These are phyloP conservation scores for Drosophila hydei DNA, from an alignment of 1,140 invertebrate species.

Conservation along the genomic window DNA sequence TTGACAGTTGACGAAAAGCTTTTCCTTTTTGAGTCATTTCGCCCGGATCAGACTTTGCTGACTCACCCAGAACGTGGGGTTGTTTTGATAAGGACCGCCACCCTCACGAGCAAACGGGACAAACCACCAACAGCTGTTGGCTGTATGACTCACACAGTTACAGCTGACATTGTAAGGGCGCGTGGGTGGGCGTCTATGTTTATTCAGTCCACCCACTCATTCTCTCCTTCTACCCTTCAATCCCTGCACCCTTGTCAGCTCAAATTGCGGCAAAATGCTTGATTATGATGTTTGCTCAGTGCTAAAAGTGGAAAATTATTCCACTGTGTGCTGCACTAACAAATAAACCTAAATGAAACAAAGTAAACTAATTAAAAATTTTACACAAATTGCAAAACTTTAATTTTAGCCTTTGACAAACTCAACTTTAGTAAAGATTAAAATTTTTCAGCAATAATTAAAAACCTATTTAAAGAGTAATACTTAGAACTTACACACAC, in stretches of 20 bases:
- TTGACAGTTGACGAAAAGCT: conserved; percentile 58
- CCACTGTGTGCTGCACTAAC: conserved; percentile 33
- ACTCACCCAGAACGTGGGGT: conserved; percentile 53
- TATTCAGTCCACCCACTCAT: conserved; percentile 12
- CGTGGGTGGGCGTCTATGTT: conserved; percentile 29
- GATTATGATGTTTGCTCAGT: conserved; percentile 77
- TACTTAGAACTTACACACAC: background rate
- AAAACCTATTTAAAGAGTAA: background rate
- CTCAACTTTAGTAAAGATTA: too few relatives aligned
- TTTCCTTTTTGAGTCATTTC: conserved; percentile 70
- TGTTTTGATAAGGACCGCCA: conserved; percentile 29
- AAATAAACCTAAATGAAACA: conserved; percentile 21
- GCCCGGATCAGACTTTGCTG: conserved; percentile 32
- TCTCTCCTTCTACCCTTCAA: background rate
- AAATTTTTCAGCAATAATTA: too few relatives aligned
- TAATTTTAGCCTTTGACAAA: background rate
- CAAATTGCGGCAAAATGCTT: conserved; percentile 67
- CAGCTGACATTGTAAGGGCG: conserved; percentile 51
- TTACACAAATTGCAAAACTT: background rate
- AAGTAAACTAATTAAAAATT: conserved; percentile 1
- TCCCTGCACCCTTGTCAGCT: conserved; percentile 27
- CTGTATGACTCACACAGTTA: conserved; percentile 61
- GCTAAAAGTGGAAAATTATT: conserved; percentile 52
- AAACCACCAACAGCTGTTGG: conserved; percentile 38
- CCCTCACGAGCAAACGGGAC: conserved; percentile 23